Percentiles rank a stretch among this genome's conserved stretches.
Evolutionary conservation across 2,797 vertebrate genomes (phyloP).

Genomic region (Mergus octosetaceus): DNA sequence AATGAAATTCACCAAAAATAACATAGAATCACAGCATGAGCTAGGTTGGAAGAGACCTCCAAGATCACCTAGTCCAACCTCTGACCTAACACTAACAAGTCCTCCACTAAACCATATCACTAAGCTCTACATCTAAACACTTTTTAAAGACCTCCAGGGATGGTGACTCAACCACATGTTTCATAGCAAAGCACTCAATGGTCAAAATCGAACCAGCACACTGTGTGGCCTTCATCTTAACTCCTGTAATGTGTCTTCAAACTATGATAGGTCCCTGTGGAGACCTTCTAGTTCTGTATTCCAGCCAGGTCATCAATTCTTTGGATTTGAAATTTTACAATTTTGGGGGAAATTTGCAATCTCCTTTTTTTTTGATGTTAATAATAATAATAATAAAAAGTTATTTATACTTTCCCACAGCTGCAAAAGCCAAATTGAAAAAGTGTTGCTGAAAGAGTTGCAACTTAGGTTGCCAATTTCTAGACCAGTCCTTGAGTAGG

Average conservation of each 20-base stretch:
- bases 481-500: not conserved
- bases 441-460: rapidly evolving
- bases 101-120: no score
- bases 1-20: not conserved
- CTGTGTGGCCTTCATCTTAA: not conserved
- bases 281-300: not conserved
- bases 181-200: not conserved
- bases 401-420: not conserved
- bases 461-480: not conserved
- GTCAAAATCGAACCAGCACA: not conserved
- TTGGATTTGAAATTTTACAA: not conserved
- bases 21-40: no score
- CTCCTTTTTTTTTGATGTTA: not conserved
- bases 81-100: no score
- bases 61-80: no score
- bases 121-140: no score
- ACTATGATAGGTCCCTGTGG: not conserved
- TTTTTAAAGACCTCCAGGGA: no score
- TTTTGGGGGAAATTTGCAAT: not conserved
- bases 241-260: not conserved
- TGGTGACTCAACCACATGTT: not conserved
- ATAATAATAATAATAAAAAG: no score
- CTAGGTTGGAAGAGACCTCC: no score
- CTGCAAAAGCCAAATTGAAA: not conserved
- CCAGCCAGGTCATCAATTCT: not conserved